These are phyloP conservation scores for Festucalex cinctus DNA, from an alignment of 2,113 vertebrate species.

Conservation along the genomic window DNA sequence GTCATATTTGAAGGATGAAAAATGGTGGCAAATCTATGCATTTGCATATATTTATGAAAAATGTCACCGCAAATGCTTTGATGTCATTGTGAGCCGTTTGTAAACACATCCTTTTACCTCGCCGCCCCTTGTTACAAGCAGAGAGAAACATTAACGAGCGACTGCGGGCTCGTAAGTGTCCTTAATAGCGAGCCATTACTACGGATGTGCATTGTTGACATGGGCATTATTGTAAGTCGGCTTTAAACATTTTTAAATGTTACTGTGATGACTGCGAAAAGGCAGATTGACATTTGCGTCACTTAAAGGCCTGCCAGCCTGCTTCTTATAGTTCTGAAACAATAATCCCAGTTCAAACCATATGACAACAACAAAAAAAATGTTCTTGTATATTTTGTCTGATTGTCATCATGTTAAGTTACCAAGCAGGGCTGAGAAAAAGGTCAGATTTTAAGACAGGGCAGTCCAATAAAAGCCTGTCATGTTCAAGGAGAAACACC, in stretches of 20 bases:
- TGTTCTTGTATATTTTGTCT: slow-evolving; percentile 37
- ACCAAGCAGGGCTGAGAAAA: slow-evolving; percentile 66
- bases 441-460: slow-evolving; percentile 82
- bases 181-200: not conserved
- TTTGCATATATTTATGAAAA: not conserved
- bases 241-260: not conserved
- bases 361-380: too few species aligned
- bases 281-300: not conserved
- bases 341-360: slow-evolving; percentile 20
- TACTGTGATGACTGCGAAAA: not conserved
- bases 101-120: slow-evolving; percentile 1
- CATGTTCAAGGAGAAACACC: slow-evolving; percentile 83
- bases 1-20: not conserved
- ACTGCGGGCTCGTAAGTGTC: not conserved
- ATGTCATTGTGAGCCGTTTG: not conserved
- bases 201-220: not conserved
- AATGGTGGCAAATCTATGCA: not conserved
- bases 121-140: not conserved
- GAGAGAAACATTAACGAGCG: not conserved
- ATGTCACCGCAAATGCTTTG: not conserved
- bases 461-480: slow-evolving; percentile 78
- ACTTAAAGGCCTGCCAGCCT: not conserved
- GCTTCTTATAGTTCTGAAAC: not conserved
- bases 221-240: not conserved
- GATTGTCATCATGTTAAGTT: slow-evolving; percentile 51